Conservation (phyloP, 2,888 invertebrate genomes). For the Polia nebulosa region DNA sequence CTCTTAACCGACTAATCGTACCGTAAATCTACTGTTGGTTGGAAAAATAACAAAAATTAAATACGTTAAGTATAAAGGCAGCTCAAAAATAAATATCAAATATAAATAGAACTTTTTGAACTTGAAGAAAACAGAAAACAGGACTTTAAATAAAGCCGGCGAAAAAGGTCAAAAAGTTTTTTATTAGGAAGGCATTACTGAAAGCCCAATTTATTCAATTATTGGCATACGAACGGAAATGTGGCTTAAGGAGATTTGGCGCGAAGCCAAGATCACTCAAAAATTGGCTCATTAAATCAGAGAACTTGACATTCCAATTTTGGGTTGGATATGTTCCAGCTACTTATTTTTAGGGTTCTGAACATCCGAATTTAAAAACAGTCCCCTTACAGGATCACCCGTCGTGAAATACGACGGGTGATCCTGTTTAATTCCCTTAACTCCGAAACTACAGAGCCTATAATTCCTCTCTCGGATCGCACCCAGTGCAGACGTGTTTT, state of each 20-base stretch:
- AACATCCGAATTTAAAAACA: too few relatives aligned
- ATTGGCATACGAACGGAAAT: constrained; percentile 20
- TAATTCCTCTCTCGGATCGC: too few relatives aligned
- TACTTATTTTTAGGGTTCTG: neutral
- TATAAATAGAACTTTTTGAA: constrained; percentile 19
- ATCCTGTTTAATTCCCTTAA: too few relatives aligned
- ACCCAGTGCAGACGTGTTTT: too few relatives aligned
- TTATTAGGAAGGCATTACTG: neutral
- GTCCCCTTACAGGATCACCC: too few relatives aligned
- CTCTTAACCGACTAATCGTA: too few relatives aligned
- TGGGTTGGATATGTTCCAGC: neutral
- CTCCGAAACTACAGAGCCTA: too few relatives aligned
- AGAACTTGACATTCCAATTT: neutral
- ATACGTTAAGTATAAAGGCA: too few relatives aligned
- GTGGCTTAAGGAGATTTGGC: constrained; percentile 26
- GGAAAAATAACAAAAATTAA: too few relatives aligned
- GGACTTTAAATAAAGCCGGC: neutral
- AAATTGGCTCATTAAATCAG: constrained; percentile 33
- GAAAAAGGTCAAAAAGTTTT: constrained; percentile 18
- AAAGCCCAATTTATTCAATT: constrained; percentile 30
- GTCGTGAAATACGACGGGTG: too few relatives aligned
- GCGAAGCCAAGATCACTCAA: constrained; percentile 20
- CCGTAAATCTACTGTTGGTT: too few relatives aligned
- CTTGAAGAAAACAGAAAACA: neutral
- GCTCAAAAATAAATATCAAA: too few relatives aligned